A percentile compares a stretch with the other conserved stretches of the same genome.
phyloP scores from a whole-genome alignment of 2,888 invertebrate species.

The Gastracanthus pulcherrimus region DNA sequence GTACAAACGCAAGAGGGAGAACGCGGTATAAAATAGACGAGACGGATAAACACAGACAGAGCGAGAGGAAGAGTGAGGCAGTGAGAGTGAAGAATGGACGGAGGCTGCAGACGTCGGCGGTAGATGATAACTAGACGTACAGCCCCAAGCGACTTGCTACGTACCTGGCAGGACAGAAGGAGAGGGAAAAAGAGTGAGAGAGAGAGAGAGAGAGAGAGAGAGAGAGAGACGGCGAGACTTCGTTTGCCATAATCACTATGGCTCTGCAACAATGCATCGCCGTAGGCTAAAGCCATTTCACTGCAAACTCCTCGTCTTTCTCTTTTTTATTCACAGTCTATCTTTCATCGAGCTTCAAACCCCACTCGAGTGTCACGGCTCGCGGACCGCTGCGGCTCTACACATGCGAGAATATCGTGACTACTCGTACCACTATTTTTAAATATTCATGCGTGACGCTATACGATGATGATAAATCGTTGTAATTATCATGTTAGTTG shows the following conservation, averaged over 20 bases:
- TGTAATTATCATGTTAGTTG: no score
- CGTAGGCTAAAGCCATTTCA: background rate
- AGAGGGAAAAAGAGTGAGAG: no score
- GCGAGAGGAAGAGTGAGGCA: no score
- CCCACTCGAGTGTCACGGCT: background rate
- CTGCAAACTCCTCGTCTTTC: background rate
- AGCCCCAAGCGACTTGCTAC: background rate
- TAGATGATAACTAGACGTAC: conserved; percentile 16
- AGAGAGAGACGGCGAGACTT: background rate
- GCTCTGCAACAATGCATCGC: background rate
- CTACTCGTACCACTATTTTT: background rate
- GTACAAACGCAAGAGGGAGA: no score
- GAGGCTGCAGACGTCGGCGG: background rate
- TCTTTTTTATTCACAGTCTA: background rate
- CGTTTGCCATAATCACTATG: conserved; percentile 11
- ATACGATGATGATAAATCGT: no score
- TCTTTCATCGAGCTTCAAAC: background rate
- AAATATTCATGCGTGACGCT: background rate
- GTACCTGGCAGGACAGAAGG: background rate
- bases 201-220: background rate
- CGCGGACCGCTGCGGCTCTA: background rate
- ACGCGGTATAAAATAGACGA: no score
- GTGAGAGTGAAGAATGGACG: background rate
- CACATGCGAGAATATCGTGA: background rate
- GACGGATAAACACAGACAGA: no score